These are phyloP conservation scores for Frankliniella intonsa DNA, from an alignment of 2,888 invertebrate species.

Conservation along the genomic window DNA sequence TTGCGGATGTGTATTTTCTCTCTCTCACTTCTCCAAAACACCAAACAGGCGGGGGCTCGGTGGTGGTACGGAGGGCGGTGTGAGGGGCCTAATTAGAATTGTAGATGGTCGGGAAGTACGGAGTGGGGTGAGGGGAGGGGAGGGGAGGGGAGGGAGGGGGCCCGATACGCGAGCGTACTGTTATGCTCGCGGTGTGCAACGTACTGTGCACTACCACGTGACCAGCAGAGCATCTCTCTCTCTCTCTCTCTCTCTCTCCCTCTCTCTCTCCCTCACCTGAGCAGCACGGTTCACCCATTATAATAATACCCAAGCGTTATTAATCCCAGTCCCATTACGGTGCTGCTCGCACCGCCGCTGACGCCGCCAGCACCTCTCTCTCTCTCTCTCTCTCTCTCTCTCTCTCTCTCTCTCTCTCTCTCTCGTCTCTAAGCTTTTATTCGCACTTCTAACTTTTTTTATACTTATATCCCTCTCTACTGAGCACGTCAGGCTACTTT, in stretches of 20 bases:
- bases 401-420: neutral
- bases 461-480: neutral
- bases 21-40: too few relatives aligned
- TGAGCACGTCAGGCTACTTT: neutral
- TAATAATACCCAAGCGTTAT: conserved; percentile 2
- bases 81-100: too few relatives aligned
- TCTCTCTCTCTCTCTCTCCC: neutral
- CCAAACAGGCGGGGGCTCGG: too few relatives aligned
- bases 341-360: neutral
- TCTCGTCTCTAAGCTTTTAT: neutral
- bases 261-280: neutral
- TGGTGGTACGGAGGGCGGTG: too few relatives aligned
- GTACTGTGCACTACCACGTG: neutral
- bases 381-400: neutral
- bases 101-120: neutral
- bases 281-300: neutral
- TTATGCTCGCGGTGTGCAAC: neutral
- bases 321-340: neutral
- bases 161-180: neutral
- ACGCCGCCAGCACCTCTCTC: neutral
- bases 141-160: neutral
- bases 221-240: neutral
- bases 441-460: neutral
- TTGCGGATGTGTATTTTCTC: too few relatives aligned
- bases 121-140: neutral